These are phyloP conservation scores for Halesus radiatus DNA, from an alignment of 1,140 invertebrate genomes.

Conservation along the genomic window DNA sequence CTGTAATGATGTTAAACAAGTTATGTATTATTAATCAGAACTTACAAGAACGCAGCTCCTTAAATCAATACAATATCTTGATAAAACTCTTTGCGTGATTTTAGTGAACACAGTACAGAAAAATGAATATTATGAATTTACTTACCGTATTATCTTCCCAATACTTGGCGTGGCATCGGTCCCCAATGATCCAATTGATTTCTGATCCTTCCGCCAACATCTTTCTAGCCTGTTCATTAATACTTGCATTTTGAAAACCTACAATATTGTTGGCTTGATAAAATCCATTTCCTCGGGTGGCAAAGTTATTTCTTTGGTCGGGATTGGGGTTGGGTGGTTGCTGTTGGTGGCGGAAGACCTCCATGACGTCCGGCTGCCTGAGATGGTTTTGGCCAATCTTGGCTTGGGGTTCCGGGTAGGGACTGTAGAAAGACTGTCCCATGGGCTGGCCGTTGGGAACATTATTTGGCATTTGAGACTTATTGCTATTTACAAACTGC, in stretches of 20 bases:
- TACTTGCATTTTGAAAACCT: conserved; percentile 73
- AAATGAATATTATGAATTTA: too few species aligned
- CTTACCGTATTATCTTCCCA: conserved; percentile 92
- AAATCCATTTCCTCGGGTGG: conserved; percentile 60
- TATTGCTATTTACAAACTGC: conserved; percentile 55
- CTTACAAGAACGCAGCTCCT: background rate
- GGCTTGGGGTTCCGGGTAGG: conserved; percentile 45
- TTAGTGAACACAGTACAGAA: too few species aligned
- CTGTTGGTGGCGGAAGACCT: conserved; percentile 39
- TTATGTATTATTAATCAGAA: too few species aligned
- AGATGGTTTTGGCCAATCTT: conserved; percentile 46
- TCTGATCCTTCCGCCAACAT: conserved; percentile 63
- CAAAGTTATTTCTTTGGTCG: conserved; percentile 47
- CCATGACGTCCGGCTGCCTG: conserved; percentile 44
- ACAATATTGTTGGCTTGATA: conserved; percentile 72
- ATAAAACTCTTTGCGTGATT: background rate
- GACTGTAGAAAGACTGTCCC: conserved; percentile 51
- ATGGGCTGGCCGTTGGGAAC: conserved; percentile 60
- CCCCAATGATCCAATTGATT: conserved; percentile 82
- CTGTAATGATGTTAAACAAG: conserved; percentile 68
- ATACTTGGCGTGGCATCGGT: conserved; percentile 89
- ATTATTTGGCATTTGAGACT: conserved; percentile 57
- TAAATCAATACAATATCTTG: background rate
- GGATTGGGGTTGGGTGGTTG: conserved; percentile 20
- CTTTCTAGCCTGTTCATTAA: conserved; percentile 74